Conservation (phyloP, 1,140 invertebrate genomes). For the Paraescarpia echinospica region DNA sequence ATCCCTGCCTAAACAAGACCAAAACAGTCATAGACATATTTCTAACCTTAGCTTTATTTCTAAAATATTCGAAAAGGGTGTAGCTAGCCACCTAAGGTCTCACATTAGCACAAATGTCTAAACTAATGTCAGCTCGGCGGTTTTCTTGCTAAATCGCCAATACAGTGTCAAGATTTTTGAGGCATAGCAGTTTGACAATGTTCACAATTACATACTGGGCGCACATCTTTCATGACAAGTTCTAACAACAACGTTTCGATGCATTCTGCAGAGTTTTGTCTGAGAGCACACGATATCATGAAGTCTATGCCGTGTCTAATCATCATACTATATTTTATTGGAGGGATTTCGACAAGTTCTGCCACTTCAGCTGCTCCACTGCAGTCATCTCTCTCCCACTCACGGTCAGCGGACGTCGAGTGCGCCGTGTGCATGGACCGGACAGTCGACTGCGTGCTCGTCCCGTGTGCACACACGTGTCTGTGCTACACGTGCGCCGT, state of each 20-base stretch:
- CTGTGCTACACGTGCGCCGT: conserved; percentile 95
- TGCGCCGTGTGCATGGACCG: conserved; percentile 95
- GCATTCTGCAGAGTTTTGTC: conserved; percentile 23
- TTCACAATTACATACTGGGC: too few relatives aligned
- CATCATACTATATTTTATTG: background rate
- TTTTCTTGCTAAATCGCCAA: too few relatives aligned
- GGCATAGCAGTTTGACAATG: too few relatives aligned
- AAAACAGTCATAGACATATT: too few relatives aligned
- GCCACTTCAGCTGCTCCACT: conserved; percentile 24
- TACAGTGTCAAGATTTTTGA: too few relatives aligned
- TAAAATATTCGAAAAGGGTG: too few relatives aligned
- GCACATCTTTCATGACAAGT: too few relatives aligned
- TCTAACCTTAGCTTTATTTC: too few relatives aligned
- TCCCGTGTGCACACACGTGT: conserved; percentile 97
- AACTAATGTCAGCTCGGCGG: too few relatives aligned
- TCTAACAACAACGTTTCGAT: conserved; percentile 24
- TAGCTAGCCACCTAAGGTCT: too few relatives aligned
- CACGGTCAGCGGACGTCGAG: conserved; percentile 60
- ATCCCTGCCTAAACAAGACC: too few relatives aligned
- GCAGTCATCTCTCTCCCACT: conserved; percentile 7
- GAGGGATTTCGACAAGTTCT: background rate
- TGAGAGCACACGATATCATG: conserved; percentile 34
- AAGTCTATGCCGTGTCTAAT: conserved; percentile 25
- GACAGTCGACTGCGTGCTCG: conserved; percentile 87
- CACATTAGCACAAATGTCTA: too few relatives aligned